Evolutionary conservation across 2,797 vertebrate genomes (phyloP), one percentile per base, ranked within the genome.

Genomic region (Eulemur albifrons): DNA sequence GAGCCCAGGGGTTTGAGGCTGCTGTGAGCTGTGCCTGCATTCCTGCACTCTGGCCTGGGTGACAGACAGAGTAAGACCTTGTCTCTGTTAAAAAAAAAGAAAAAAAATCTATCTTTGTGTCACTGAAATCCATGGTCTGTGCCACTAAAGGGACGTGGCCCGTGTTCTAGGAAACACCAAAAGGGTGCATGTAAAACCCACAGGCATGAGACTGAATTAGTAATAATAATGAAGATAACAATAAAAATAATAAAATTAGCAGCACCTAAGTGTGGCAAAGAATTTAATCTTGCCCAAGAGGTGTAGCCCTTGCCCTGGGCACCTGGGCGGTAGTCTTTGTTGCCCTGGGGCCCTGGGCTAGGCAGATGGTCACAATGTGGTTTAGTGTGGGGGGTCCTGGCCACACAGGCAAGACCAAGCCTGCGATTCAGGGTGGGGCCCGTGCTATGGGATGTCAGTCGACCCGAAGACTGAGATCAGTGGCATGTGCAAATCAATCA

Each of bases 381-480:
- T 38, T 35, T 43, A 25, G 7, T 3, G 3, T 48, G 7, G 11
- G 48, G 1, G 40, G 1, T 13, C 13, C 35, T 76, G 23, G 45
- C 63, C 54, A 25, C 6, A 2, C 80, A 45, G 80, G 12, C 45
- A 45, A 45, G 80, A 65, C 80, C 11, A 32, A 25, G 30, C 38
- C 2, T 23, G 43, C 23, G 18, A 54, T 5, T n/a, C 0, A 1
- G 5, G 30, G 5, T 38, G 43, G 40, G 23, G 35, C 35, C 2
- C n/a, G 77, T 2, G 59, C 17, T 8, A 10, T 0, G 0, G 50
- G 48, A 7, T 2, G 4, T 40, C 9, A 0, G 7, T 50, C 18
- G 7, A 63, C 20, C 27, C 13, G 8, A 73, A 76, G 52, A 20
- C 17, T 15, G 9, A 70, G 32, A 18, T n/a, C 25, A 63, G 72